phyloP scores from a whole-genome alignment of 2,113 vertebrate genomes.

The Hemiscyllium ocellatum region DNA sequence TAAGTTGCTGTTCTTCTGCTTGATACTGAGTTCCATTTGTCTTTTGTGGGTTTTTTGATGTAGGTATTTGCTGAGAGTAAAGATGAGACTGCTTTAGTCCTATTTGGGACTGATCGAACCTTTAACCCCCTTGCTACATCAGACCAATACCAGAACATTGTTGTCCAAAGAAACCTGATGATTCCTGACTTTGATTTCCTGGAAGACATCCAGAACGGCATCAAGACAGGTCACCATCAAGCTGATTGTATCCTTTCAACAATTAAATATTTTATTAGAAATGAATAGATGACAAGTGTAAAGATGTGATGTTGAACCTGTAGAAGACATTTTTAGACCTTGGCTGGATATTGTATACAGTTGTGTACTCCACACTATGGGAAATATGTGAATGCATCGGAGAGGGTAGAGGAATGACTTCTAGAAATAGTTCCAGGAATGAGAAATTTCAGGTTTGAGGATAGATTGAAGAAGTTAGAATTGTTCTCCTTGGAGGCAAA shows the following conservation, averaged over 20 bases:
- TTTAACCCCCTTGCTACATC: conserved; percentile 63
- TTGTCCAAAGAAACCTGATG: conserved; percentile 68
- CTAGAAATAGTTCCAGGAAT: no score
- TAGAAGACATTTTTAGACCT: no score
- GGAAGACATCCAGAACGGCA: conserved; percentile 69
- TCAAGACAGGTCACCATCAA: conserved; percentile 68
- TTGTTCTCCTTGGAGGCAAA: no score
- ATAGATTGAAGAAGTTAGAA: no score
- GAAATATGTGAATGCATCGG: no score
- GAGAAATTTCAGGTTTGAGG: no score
- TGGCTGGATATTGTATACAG: no score
- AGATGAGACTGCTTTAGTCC: conserved; percentile 79
- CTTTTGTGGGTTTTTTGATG: conserved; percentile 13
- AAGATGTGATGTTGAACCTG: no score
- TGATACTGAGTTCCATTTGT: background rate
- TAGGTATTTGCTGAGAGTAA: conserved; percentile 91
- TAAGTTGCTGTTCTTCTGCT: background rate
- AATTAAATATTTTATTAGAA: background rate
- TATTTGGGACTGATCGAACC: conserved; percentile 81
- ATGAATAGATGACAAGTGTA: no score
- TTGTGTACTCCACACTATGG: no score
- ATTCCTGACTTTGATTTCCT: conserved; percentile 83
- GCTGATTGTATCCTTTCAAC: conserved; percentile 86
- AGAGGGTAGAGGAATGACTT: no score
- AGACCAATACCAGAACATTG: conserved; percentile 82